Evolutionary conservation across 2,113 vertebrate species (phyloP), one percentile per base, ranked within the genome.

Genomic region (Peucedramus taeniatus): DNA sequence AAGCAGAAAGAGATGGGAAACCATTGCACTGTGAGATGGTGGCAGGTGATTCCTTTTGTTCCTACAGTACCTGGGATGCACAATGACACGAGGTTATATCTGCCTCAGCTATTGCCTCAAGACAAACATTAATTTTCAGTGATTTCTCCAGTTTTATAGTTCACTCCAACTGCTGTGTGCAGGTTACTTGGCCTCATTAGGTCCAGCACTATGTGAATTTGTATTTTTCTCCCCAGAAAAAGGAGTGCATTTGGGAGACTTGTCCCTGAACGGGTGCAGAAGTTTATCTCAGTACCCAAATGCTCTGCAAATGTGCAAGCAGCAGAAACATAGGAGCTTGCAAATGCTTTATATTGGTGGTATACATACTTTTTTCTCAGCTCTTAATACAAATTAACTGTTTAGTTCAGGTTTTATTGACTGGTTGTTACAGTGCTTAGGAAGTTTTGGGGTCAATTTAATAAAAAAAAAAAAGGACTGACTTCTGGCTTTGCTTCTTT

Each of bases 221-320:
- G 7, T 22, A 7, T 75, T 88, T 83, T 70, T 18, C 53, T 56
- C 51, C 39, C 19, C 39, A 75, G 65, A 68, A 87, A 60, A 2
- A 37, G 0, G 19, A 59, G 26, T 26, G 4, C 6, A 3, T 3
- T 5, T 27, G 64, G n/a, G 28, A 69, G 13, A 78, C 27, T 2
- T 83, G 68, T 71, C 47, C 56, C 42, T 63, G 37, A 63, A 12
- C 37, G 24, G 44, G 21, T 7, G 15, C 28, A 70, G 60, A 45
- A 74, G 14, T 50, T 89, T 35, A 26, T 26, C 26, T 77, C 59
- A 20, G 59, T n/a, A 44, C 37, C 8, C 28, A 19, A 50, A 50
- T 47, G 3, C 7, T 42, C 50, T 54, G 21, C 2, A 7, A 49
- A 26, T 56, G 26, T 56, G n/a, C 31, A 69, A 82, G 28, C n/a